Conservation (phyloP, 2,113 vertebrate species). For the Suricata suricatta region DNA sequence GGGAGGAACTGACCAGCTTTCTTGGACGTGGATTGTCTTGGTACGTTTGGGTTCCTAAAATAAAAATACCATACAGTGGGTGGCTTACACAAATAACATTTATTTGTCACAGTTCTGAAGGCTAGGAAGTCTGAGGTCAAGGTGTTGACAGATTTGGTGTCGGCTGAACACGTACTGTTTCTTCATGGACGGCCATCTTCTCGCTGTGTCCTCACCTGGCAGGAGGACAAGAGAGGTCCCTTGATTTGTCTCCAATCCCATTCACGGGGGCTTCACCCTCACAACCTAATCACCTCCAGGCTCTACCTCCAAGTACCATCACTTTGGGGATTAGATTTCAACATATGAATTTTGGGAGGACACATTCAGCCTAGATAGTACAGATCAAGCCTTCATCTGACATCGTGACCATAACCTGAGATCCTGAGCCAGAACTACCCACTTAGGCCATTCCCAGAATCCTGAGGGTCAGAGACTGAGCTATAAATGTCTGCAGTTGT, state of each 20-base stretch:
- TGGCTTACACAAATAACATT: neutral
- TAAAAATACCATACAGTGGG: neutral
- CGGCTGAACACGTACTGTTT: neutral
- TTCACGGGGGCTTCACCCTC: neutral
- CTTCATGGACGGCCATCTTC: neutral
- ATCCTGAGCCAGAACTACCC: too few species aligned
- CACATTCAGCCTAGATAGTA: neutral
- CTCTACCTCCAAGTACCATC: neutral
- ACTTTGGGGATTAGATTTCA: neutral
- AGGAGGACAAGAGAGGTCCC: neutral
- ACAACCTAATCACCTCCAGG: neutral
- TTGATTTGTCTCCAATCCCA: neutral
- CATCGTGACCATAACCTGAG: neutral
- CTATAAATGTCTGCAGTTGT: neutral
- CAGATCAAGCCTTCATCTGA: neutral
- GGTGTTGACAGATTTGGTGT: neutral
- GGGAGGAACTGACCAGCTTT: neutral
- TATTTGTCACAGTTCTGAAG: neutral
- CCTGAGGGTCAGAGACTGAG: neutral
- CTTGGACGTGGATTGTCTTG: neutral
- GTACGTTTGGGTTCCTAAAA: neutral
- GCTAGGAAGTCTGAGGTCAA: neutral
- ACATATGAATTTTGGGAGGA: neutral
- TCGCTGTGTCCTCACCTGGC: neutral
- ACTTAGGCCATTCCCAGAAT: neutral